Evolutionary conservation across 1,140 invertebrate species (phyloP), one percentile per base, ranked within the genome.

Genomic region (Dendrolimus punctatus): DNA sequence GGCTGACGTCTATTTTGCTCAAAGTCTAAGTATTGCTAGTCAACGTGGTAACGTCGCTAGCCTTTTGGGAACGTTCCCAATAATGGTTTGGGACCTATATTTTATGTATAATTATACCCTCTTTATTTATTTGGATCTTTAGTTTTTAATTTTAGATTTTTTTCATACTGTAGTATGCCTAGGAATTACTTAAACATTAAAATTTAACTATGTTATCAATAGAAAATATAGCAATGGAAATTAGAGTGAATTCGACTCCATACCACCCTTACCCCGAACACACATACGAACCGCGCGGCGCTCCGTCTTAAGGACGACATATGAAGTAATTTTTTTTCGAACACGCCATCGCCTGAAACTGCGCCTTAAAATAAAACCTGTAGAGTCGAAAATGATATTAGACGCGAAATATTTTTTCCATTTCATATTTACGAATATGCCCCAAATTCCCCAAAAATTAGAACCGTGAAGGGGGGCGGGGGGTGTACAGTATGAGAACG

Each of bases 391-490:
- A 82, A 53, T 76, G 10, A 37, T 8, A 47, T 47, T 58, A 51
- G 46, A 55, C 71, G 75, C 76, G 73, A 81, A 86, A 84, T 84
- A 86, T 86, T 86, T 86, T 86, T 86, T 86, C 83, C 83, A 86
- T 86, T 86, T 86, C 82, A 86, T 86, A 86, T 86, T 84, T 86
- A 86, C 82, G 82, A 86, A 86, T 84, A 86, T 86, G 82, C 73
- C 82, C 80, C 80, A 84, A 86, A 86, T 86, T 86, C 83, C 80
- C 83, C 74, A 86, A 86, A 86, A 86, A 86, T 84, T 86, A 86
- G 83, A 86, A 86, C 83, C 80, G 83, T 86, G 83, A 86, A 86
- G 78, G 82, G 75, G 66, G 61, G 53, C 71, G 66, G 62, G 49
- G 57, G 60, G 68, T 59, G 61, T 61, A 41, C 57, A 62, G 62